phyloP scores from a whole-genome alignment of 1,140 invertebrate genomes.

The Drosophila equinoxialis region DNA sequence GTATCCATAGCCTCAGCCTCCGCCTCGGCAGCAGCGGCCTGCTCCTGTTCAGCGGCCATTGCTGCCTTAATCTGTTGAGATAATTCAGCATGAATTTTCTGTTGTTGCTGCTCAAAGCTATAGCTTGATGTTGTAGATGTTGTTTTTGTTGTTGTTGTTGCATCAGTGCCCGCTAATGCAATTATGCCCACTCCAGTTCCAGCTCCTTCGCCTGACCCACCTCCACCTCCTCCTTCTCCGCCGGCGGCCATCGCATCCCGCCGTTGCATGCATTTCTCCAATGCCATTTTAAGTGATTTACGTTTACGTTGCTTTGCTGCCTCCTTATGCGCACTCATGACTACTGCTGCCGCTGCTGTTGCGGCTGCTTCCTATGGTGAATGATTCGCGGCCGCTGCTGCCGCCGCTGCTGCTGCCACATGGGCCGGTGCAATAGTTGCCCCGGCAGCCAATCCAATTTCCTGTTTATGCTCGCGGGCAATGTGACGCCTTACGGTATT shows the following conservation, averaged over 20 bases:
- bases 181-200: conserved; percentile 13
- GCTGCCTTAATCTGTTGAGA: conserved; percentile 64
- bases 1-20: conserved; percentile 57
- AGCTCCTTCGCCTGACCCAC: not conserved
- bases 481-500: conserved; percentile 95
- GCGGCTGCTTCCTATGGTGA: conserved; percentile 84
- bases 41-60: conserved; percentile 66
- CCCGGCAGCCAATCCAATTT: conserved; percentile 87
- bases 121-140: conserved; percentile 24
- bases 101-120: conserved; percentile 60
- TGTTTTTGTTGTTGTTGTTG: conserved; percentile 15
- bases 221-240: not conserved
- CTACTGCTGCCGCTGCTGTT: conserved; percentile 83
- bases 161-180: conserved; percentile 15
- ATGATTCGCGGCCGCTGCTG: conserved; percentile 83
- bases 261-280: conserved; percentile 82
- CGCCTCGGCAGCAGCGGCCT: conserved; percentile 34
- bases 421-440: conserved; percentile 82
- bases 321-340: conserved; percentile 79
- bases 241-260: conserved; percentile 69
- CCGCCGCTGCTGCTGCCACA: conserved; percentile 79
- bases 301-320: conserved; percentile 81
- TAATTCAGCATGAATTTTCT: conserved; percentile 56
- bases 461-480: conserved; percentile 92
- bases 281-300: conserved; percentile 83